These are phyloP conservation scores for Gasteruption jaculator DNA, from an alignment of 2,888 invertebrate genomes.

Conservation along the genomic window DNA sequence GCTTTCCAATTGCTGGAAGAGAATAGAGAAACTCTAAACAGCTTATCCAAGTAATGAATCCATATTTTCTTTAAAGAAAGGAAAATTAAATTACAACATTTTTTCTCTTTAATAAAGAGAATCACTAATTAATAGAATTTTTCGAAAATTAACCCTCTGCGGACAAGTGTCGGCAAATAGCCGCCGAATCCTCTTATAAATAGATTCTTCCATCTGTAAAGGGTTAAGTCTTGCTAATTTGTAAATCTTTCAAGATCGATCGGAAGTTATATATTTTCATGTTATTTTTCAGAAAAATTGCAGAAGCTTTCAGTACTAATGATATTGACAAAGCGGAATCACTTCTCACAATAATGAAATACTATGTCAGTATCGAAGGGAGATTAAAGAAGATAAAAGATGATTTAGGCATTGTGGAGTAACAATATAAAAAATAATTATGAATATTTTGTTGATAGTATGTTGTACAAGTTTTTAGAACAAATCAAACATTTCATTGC, in stretches of 20 bases:
- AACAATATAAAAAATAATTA: no score
- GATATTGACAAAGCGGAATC: slow-evolving; percentile 64
- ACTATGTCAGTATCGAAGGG: slow-evolving; percentile 73
- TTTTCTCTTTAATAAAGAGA: slow-evolving; percentile 2
- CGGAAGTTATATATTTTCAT: background rate
- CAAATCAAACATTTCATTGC: no score
- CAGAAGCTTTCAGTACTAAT: slow-evolving; percentile 61
- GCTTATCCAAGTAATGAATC: slow-evolving; percentile 53
- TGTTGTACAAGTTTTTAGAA: no score
- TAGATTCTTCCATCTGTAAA: no score
- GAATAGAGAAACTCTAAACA: slow-evolving; percentile 57
- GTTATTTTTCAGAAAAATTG: slow-evolving; percentile 54
- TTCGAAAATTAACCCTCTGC: no score
- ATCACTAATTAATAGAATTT: background rate
- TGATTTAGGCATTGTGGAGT: slow-evolving; percentile 41
- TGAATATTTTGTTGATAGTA: no score
- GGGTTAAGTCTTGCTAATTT: no score
- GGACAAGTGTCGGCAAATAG: no score
- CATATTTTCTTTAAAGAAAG: slow-evolving; percentile 16
- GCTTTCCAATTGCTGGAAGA: slow-evolving; percentile 58
- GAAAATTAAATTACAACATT: slow-evolving; percentile 14
- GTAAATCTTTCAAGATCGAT: slow-evolving; percentile 1
- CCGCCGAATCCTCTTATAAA: no score
- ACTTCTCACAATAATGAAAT: slow-evolving; percentile 74
- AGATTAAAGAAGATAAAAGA: slow-evolving; percentile 63